Conservation (phyloP, 2,113 vertebrate species). For the Onychostoma macrolepis region DNA sequence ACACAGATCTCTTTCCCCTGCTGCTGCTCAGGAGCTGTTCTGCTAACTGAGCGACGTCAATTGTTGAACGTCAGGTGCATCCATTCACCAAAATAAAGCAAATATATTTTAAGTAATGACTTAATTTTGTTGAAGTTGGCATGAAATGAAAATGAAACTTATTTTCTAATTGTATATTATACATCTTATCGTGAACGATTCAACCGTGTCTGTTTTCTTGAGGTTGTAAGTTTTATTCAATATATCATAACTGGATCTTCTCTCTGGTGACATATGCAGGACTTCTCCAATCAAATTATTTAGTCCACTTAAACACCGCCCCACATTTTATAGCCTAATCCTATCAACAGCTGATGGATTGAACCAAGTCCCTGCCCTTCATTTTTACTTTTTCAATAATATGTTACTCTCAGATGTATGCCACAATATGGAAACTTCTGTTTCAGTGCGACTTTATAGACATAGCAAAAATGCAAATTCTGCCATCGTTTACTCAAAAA, state of each 20-base stretch:
- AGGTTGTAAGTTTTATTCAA: neutral
- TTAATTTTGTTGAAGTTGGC: neutral
- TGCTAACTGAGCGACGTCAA: conserved; percentile 38
- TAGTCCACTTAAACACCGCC: neutral
- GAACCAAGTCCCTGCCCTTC: neutral
- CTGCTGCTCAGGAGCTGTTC: neutral
- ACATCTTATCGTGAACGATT: neutral
- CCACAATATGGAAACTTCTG: too few species aligned
- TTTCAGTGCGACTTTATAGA: too few species aligned
- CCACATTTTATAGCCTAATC: neutral
- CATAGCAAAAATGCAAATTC: neutral
- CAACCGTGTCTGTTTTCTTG: neutral
- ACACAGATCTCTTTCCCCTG: conserved; percentile 49
- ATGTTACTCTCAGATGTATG: neutral
- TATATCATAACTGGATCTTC: neutral
- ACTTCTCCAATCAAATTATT: neutral
- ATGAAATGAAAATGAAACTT: neutral
- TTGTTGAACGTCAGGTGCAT: conserved; percentile 3
- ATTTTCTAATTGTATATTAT: neutral
- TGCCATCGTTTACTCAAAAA: neutral
- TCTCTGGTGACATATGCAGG: neutral
- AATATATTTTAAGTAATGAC: conserved; percentile 1
- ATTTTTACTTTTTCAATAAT: neutral
- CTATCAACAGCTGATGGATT: neutral
- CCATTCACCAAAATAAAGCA: neutral